Percentiles rank a stretch among this genome's conserved stretches.
Evolutionary conservation across 2,113 vertebrate genomes (phyloP).

Genomic region (Engystomops pustulosus): DNA sequence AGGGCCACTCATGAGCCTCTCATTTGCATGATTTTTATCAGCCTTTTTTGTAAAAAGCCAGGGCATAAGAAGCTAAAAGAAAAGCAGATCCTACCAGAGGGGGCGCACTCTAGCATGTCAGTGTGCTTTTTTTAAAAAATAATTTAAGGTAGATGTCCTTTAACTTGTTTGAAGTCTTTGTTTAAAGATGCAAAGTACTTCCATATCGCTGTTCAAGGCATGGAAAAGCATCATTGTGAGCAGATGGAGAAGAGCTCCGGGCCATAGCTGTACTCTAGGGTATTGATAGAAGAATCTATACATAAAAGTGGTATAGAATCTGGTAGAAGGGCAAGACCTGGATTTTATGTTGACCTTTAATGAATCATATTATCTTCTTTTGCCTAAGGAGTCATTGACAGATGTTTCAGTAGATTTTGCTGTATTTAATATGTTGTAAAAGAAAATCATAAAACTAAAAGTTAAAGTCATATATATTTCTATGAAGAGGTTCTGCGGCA

Average conservation of each 20-base stretch:
- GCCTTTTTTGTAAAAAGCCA: no score
- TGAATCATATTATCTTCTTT: conserved; percentile 17
- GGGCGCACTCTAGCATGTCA: no score
- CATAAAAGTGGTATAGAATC: conserved; percentile 11
- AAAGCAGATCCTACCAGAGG: no score
- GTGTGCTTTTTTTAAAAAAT: no score
- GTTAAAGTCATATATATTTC: not conserved
- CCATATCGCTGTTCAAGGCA: not conserved
- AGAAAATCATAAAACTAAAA: not conserved
- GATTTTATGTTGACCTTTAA: conserved; percentile 11
- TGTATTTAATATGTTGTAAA: not conserved
- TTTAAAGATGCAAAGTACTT: conserved; percentile 14
- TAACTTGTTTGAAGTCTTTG: not conserved
- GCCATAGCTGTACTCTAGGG: conserved; percentile 14
- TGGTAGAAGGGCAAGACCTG: conserved; percentile 14
- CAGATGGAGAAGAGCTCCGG: conserved; percentile 3
- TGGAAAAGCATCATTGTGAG: conserved; percentile 1
- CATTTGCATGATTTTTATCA: no score
- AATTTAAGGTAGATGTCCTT: no score
- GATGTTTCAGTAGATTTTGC: conserved; percentile 21
- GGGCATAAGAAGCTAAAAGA: no score
- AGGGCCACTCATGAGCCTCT: no score
- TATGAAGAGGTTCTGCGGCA: no score
- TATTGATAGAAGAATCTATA: conserved; percentile 7
- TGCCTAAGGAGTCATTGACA: conserved; percentile 1